Percentiles rank a stretch among this genome's conserved stretches.
phyloP scores from a whole-genome alignment of 2,888 invertebrate species.

The Drosophila picticornis region DNA sequence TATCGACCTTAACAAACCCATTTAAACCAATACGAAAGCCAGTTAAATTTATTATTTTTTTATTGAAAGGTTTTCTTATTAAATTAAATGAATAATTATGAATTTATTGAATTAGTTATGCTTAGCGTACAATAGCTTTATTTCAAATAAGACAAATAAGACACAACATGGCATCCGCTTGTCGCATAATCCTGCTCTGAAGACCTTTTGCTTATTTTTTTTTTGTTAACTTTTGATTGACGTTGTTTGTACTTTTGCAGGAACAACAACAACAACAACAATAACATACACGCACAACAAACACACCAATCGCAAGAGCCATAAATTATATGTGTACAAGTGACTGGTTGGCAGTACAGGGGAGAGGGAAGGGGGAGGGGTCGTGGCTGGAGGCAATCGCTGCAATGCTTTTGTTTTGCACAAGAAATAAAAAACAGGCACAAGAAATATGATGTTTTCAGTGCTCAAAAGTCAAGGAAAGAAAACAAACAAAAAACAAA shows the following conservation, averaged over 20 bases:
- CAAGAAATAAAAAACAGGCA: constrained; percentile 72
- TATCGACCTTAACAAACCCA: not conserved
- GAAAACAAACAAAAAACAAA: constrained; percentile 17
- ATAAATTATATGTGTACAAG: constrained; percentile 71
- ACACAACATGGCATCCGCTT: constrained; percentile 13
- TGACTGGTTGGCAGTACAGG: constrained; percentile 1
- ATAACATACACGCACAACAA: constrained; percentile 25
- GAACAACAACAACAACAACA: constrained; percentile 19
- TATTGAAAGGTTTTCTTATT: not conserved
- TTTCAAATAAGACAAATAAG: not conserved
- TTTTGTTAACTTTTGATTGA: constrained; percentile 72
- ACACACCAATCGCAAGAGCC: constrained; percentile 56
- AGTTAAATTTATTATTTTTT: not conserved
- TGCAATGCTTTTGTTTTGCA: constrained; percentile 60
- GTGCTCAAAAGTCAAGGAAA: constrained; percentile 42
- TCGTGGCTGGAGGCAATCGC: constrained; percentile 8
- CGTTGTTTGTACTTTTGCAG: constrained; percentile 75
- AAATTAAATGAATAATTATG: not conserved
- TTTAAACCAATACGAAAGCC: not conserved
- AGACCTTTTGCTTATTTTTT: constrained; percentile 18
- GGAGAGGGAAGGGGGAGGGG: not conserved
- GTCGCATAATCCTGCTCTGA: not conserved
- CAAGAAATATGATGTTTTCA: constrained; percentile 72
- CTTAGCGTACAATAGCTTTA: not conserved
- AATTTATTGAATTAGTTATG: not conserved